Evolutionary conservation across 2,888 invertebrate genomes (phyloP).

Genomic region (Prosapia bicincta): DNA sequence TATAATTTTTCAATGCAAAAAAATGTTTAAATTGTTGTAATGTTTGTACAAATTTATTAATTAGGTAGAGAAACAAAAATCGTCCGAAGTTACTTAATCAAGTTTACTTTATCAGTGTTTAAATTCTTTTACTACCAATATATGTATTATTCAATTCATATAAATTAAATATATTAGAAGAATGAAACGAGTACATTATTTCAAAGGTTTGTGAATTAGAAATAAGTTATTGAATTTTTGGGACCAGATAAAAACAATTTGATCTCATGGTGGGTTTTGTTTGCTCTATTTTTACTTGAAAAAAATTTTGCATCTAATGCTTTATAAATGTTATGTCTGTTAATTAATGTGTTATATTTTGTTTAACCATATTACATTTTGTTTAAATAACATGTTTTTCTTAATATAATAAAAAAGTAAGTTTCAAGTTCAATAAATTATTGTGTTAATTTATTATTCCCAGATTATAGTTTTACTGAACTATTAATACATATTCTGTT

Average conservation of each 20-base stretch:
- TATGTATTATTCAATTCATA: not conserved
- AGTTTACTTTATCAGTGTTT: too few relatives aligned
- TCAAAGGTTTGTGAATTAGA: slow-evolving; percentile 1
- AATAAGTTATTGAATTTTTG: not conserved
- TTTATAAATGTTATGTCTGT: not conserved
- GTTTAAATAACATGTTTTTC: not conserved
- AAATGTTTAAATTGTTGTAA: too few relatives aligned
- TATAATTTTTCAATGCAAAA: too few relatives aligned
- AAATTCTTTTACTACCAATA: too few relatives aligned
- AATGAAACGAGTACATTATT: not conserved
- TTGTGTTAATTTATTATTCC: not conserved
- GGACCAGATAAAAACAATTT: not conserved
- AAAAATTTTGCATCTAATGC: not conserved
- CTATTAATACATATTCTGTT: too few relatives aligned
- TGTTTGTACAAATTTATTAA: too few relatives aligned
- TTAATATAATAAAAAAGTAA: not conserved
- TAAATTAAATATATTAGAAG: not conserved
- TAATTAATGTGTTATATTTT: not conserved
- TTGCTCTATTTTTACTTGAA: not conserved
- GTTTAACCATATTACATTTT: not conserved
- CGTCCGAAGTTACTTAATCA: too few relatives aligned
- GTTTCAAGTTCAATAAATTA: not conserved
- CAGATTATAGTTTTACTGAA: too few relatives aligned
- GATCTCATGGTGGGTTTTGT: not conserved
- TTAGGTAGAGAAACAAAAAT: too few relatives aligned